These are phyloP conservation scores for Tenualosa thibaudeaui DNA, from an alignment of 2,797 vertebrate species.

Conservation along the genomic window DNA sequence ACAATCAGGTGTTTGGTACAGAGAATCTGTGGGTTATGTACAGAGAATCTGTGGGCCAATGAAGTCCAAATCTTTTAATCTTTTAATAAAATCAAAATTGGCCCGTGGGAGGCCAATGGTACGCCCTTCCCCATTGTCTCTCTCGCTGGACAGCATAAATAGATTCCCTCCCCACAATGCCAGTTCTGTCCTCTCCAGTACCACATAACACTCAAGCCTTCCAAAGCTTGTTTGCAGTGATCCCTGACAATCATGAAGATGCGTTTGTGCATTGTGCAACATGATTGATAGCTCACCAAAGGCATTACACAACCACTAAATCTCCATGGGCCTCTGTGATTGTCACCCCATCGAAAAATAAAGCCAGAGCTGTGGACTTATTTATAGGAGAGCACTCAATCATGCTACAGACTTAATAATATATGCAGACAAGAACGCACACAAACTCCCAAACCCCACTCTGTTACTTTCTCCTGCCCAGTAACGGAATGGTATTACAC, in stretches of 20 bases:
- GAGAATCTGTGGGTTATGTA: not conserved
- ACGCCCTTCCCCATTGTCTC: not conserved
- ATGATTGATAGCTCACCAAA: slow-evolving; percentile 20
- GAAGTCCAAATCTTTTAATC: not conserved
- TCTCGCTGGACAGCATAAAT: not conserved
- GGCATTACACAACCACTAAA: slow-evolving; percentile 21
- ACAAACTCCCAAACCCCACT: not conserved
- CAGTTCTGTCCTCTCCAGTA: slow-evolving; percentile 35
- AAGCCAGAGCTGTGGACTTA: not conserved
- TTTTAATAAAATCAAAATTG: not conserved
- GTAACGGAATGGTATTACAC: not conserved
- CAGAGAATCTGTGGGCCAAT: not conserved
- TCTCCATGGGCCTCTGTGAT: slow-evolving; percentile 3
- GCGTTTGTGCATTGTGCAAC: slow-evolving; percentile 12
- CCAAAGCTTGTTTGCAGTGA: not conserved
- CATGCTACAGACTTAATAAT: slow-evolving; percentile 20
- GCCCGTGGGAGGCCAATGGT: not conserved
- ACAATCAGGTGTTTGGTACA: not conserved
- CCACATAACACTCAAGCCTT: not conserved
- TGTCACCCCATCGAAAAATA: not conserved
- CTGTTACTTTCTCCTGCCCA: slow-evolving; percentile 5
- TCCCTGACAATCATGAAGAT: slow-evolving; percentile 19
- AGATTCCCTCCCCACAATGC: not conserved
- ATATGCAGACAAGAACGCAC: not conserved
- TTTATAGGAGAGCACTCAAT: slow-evolving; percentile 12